A percentile compares a stretch with the other conserved stretches of the same genome.
These are phyloP conservation scores for Gorilla gorilla DNA, from an alignment of 2,113 vertebrate genomes.

Conservation along the genomic window DNA sequence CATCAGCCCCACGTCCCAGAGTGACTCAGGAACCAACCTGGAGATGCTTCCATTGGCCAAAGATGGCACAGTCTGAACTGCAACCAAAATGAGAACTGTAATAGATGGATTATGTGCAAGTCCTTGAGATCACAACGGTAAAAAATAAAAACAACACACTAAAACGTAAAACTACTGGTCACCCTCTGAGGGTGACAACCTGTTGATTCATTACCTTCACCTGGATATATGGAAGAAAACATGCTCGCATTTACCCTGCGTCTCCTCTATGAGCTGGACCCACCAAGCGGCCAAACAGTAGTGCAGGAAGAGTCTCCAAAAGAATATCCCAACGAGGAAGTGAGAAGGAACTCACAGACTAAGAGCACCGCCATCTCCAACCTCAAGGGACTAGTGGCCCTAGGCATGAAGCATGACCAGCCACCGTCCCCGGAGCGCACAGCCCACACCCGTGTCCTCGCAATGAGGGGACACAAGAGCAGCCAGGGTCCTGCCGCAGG, in stretches of 20 bases:
- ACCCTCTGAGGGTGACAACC: too few relatives aligned
- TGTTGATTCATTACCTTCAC: not conserved
- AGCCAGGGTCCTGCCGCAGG: rapidly evolving
- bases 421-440: not conserved
- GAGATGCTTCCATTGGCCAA: not conserved
- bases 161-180: not conserved
- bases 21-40: not conserved
- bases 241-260: not conserved
- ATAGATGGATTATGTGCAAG: not conserved
- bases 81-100: too few relatives aligned
- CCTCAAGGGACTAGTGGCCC: not conserved
- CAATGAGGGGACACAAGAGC: not conserved
- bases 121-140: too few relatives aligned
- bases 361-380: not conserved
- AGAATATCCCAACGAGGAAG: not conserved
- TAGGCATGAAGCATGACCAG: too few relatives aligned
- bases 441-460: not conserved
- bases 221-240: not conserved
- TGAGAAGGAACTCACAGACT: not conserved
- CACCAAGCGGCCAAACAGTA: too few relatives aligned
- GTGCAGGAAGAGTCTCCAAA: not conserved
- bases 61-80: not conserved
- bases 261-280: rapidly evolving
- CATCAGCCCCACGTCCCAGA: rapidly evolving
- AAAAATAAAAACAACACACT: not conserved